Evolutionary conservation across 1,140 invertebrate genomes (phyloP).

Genomic region (Dinoponera quadriceps): DNA sequence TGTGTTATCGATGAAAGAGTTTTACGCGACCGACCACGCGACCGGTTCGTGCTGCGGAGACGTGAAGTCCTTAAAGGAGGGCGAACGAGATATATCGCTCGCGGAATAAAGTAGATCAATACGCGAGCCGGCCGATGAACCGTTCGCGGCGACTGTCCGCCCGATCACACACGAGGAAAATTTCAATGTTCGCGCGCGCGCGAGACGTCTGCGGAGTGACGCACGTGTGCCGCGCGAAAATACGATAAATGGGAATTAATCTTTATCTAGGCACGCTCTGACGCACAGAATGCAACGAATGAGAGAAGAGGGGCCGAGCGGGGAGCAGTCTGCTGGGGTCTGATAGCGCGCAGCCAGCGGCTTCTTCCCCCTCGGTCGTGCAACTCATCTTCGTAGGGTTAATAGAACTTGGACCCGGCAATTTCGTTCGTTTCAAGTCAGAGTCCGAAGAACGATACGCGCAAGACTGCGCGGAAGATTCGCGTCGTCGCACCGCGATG

Average conservation of each 20-base stretch:
- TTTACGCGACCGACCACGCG: conserved; percentile 29
- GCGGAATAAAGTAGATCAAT: conserved; percentile 40
- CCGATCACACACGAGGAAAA: conserved; percentile 1
- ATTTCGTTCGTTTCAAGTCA: background rate
- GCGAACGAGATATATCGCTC: conserved; percentile 40
- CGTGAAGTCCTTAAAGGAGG: conserved; percentile 52
- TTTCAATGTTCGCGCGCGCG: background rate
- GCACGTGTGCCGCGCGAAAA: background rate
- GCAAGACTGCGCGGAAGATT: background rate
- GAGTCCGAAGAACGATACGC: background rate
- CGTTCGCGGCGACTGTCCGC: background rate
- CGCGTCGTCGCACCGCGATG: no score
- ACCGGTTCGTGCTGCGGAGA: conserved; percentile 42
- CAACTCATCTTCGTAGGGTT: background rate
- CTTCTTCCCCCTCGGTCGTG: no score
- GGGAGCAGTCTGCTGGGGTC: background rate
- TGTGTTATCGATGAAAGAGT: conserved; percentile 30
- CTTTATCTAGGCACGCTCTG: background rate
- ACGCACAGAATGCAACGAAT: background rate
- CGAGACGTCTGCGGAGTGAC: background rate
- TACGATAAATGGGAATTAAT: conserved; percentile 16
- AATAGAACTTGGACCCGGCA: background rate
- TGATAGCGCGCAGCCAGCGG: background rate
- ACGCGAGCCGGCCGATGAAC: conserved; percentile 48
- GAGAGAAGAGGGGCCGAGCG: background rate